A percentile compares a stretch with the other conserved stretches of the same genome.
phyloP scores from a whole-genome alignment of 2,888 invertebrate species.

The Fabriciana adippe region DNA sequence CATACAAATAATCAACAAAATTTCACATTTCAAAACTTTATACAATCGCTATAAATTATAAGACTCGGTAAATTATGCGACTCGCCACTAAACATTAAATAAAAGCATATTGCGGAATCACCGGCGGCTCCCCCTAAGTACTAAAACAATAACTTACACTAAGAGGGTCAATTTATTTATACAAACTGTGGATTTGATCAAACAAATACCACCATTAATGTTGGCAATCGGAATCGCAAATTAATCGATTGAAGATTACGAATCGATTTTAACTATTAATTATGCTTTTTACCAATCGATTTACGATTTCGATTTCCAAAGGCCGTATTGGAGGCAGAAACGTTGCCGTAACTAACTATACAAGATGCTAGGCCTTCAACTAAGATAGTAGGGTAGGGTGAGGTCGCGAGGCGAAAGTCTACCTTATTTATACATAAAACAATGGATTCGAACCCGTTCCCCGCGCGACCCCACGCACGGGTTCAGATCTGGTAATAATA shows the following conservation, averaged over 20 bases:
- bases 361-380: constrained; percentile 33
- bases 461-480: constrained; percentile 12
- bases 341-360: constrained; percentile 4
- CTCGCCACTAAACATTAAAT: constrained; percentile 26
- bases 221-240: constrained; percentile 10
- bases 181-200: constrained; percentile 18
- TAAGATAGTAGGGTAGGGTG: neutral
- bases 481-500: constrained; percentile 36
- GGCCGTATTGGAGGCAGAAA: constrained; percentile 15
- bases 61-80: constrained; percentile 38
- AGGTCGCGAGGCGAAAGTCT: constrained; percentile 13
- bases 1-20: constrained; percentile 32
- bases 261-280: constrained; percentile 1
- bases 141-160: constrained; percentile 52
- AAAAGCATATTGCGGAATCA: constrained; percentile 57
- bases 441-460: constrained; percentile 4
- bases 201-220: neutral
- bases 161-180: constrained; percentile 38
- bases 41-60: constrained; percentile 33
- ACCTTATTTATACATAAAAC: neutral
- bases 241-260: neutral
- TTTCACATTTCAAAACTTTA: constrained; percentile 23
- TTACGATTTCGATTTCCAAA: constrained; percentile 17
- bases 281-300: neutral
- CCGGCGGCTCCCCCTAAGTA: constrained; percentile 65